Evolutionary conservation across 2,888 invertebrate species (phyloP).

Genomic region (Drosophila anceps): DNA sequence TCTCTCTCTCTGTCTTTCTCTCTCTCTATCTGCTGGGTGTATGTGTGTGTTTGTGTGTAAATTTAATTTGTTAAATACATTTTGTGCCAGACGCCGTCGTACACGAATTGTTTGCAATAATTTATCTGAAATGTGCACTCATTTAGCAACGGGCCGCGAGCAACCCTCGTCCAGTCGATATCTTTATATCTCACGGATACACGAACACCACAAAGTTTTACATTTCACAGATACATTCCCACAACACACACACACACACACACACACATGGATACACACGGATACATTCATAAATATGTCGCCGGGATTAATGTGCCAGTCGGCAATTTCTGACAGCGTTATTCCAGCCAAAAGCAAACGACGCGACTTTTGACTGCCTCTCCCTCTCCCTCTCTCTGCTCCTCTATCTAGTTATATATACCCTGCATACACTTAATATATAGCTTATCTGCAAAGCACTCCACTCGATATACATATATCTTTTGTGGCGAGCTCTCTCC

Average conservation of each 20-base stretch:
- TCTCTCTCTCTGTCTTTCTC: constrained; percentile 9
- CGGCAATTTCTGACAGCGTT: constrained; percentile 80
- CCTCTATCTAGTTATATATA: neutral
- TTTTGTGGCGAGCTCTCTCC: neutral
- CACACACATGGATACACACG: constrained; percentile 40
- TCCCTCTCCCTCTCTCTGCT: neutral
- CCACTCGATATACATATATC: neutral
- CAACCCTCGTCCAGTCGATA: constrained; percentile 78
- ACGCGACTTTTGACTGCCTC: constrained; percentile 32
- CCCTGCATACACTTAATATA: neutral
- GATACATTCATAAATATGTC: constrained; percentile 81
- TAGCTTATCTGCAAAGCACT: too few relatives aligned
- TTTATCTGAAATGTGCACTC: constrained; percentile 82
- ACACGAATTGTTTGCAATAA: constrained; percentile 81
- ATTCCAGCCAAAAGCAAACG: constrained; percentile 61
- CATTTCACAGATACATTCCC: constrained; percentile 54
- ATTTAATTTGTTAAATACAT: constrained; percentile 81
- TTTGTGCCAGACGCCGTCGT: constrained; percentile 72
- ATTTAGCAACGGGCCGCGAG: constrained; percentile 70
- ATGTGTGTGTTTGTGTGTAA: constrained; percentile 60
- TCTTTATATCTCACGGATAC: constrained; percentile 82
- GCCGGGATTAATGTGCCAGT: constrained; percentile 82
- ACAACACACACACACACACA: constrained; percentile 8
- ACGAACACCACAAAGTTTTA: constrained; percentile 59
- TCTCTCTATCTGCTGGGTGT: constrained; percentile 10